These are phyloP conservation scores for Lasioglossum villosulum DNA, from an alignment of 2,888 invertebrate genomes.

Conservation along the genomic window DNA sequence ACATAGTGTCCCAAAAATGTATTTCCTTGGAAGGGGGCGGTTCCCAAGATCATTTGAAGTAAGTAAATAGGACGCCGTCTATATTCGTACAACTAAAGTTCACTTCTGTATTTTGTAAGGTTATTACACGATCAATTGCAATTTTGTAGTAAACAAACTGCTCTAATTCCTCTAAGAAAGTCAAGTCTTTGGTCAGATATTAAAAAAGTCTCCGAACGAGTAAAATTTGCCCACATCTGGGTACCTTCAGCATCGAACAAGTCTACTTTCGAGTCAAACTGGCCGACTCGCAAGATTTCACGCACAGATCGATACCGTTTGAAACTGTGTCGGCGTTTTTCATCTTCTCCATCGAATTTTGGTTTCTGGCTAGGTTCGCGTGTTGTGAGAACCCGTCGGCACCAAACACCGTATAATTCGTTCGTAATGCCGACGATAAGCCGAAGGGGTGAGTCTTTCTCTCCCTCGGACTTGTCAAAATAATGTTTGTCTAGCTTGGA, in stretches of 20 bases:
- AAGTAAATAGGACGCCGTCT: too few relatives aligned
- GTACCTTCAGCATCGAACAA: too few relatives aligned
- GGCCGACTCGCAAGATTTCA: too few relatives aligned
- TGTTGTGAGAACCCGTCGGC: neutral
- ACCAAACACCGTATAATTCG: constrained; percentile 51
- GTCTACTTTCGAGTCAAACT: too few relatives aligned
- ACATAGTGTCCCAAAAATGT: neutral
- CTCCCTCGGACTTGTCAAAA: constrained; percentile 45
- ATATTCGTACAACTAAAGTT: too few relatives aligned
- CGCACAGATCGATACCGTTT: neutral
- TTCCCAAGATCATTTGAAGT: too few relatives aligned
- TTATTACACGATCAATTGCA: too few relatives aligned
- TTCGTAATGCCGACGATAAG: constrained; percentile 50
- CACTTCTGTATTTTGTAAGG: too few relatives aligned
- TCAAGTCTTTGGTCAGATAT: neutral
- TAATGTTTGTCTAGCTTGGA: constrained; percentile 72
- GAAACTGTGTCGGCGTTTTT: neutral
- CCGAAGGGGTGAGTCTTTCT: constrained; percentile 17
- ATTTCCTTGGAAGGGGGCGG: too few relatives aligned
- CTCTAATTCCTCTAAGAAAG: too few relatives aligned
- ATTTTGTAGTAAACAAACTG: too few relatives aligned
- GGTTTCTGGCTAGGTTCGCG: neutral
- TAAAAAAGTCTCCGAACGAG: neutral
- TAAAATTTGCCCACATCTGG: too few relatives aligned
- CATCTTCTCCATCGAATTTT: neutral